Evolutionary conservation across 2,113 vertebrate genomes (phyloP).

Genomic region (Onychostruthus taczanowskii): DNA sequence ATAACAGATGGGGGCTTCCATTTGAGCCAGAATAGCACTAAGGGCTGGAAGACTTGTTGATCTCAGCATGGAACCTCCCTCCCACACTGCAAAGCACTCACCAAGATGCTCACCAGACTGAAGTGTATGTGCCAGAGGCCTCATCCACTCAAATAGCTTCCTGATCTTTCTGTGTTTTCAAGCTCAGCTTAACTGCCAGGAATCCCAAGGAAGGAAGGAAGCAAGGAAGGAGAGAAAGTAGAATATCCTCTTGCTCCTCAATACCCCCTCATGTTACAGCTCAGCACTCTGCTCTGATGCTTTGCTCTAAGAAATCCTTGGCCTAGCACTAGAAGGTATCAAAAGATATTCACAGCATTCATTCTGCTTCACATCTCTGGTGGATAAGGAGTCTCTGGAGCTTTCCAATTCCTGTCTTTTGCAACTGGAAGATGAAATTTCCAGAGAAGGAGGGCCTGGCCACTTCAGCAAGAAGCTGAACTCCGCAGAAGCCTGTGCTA

Average conservation of each 20-base stretch:
- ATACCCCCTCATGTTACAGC: not conserved
- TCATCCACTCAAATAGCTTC: slow-evolving; percentile 26
- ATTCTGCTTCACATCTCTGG: not conserved
- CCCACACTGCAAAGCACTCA: slow-evolving; percentile 19
- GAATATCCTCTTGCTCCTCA: slow-evolving; percentile 16
- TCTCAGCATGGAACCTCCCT: slow-evolving; percentile 32
- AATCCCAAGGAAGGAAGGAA: slow-evolving; percentile 42
- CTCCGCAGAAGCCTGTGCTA: not conserved
- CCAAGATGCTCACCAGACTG: slow-evolving; percentile 8
- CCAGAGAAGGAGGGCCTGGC: not conserved
- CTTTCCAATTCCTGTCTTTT: not conserved
- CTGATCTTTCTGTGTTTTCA: not conserved
- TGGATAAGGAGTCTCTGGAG: not conserved
- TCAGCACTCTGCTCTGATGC: not conserved
- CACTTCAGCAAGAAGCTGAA: not conserved
- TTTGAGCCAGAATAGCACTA: slow-evolving; percentile 17
- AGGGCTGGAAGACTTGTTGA: slow-evolving; percentile 25
- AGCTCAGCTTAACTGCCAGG: not conserved
- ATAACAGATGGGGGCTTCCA: slow-evolving; percentile 17
- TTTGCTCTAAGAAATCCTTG: not conserved
- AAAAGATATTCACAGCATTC: not conserved
- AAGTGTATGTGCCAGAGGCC: not conserved
- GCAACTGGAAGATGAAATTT: not conserved
- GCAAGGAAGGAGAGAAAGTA: slow-evolving; percentile 17
- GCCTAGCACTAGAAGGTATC: not conserved